Evolutionary conservation across 2,113 vertebrate species (phyloP), one percentile per base, ranked within the genome.

Genomic region (Elephantulus edwardii): DNA sequence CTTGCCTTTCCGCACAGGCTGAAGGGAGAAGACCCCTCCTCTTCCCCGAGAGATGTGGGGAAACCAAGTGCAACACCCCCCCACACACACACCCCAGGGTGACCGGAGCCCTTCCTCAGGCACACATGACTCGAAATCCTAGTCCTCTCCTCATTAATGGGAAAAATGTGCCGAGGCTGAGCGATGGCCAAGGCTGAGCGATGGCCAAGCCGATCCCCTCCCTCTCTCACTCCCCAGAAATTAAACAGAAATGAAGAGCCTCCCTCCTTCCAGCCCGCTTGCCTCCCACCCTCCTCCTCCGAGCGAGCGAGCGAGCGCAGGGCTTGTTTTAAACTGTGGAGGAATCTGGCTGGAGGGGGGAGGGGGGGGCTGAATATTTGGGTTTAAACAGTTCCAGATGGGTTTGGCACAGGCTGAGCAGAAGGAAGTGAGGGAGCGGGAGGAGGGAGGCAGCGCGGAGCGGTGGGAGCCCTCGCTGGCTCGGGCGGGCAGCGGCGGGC

Each of bases 301-400:
- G 92, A 96, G 96, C 97, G 93, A 93, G 97, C 95, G 94, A 96
- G 96, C 97, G 93, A 94, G 97, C 95, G 95, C 96, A 86, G 91
- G 97, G 98, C 97, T 98, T 98, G 98, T 97, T 98, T 98, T 98
- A 98, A 96, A 98, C 97, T 98, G 97, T 93, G 96, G 97, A 98
- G 97, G 98, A 98, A 98, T 97, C 97, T 96, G 97, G 96, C 96
- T 97, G 94, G 86, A 96, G 95, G 86, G 93, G 96, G 95, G 96
- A 90, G 88, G 93, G 92, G 88, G 96, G 92, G 88, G 96, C 94
- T 88, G 89, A 96, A 94, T 97, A 97, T 97, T 98, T 98, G 96
- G 97, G 97, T 97, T 98, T 98, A 98, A 98, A 97, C 97, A 98
- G 98, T 98, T 98, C 98, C 98, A 98, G 97, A 98, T 98, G 98